Base-by-base conservation (phyloP, 1,140 invertebrate species). In the Trichonephila clavata region DNA sequence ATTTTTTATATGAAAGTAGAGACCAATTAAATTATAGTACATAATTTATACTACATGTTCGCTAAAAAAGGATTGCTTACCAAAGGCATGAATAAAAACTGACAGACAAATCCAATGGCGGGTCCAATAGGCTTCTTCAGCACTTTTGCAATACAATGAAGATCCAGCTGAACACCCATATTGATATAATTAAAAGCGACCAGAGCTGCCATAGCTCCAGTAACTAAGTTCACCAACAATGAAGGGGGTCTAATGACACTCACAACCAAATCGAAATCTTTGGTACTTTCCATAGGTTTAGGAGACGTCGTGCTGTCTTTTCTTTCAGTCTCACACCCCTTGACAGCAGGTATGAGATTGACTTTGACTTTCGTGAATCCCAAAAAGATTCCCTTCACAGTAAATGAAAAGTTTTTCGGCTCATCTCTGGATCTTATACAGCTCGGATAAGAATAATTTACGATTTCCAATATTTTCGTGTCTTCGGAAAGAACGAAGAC, bases 161-260 rank as follows among this genome's bases (percentile, higher is more conserved):
- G 97, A 95, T 98, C 97, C 95, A 99, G 96, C 0, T 98, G 98
- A 95, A 98, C 98, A 0, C 98, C 98, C 96, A 99, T 99, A 96
- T 99, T 98, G 77, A 99, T 97, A 95, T 98, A 99, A 93, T 98
- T 97, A 84, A 98, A 96, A 0, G 97, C 97, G 91, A 99, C 98
- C 63, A 99, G 96, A 83, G 97, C 95, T 20, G 97, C 97, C 13
- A 99, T 97, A 90, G 97, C 97, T 59, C 96, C 96, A 0, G 97
- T 97, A 94, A 99, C 99, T 20, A 98, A 95, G 7, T 96, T 96
- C 95, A 80, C 63, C 18, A 94, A 32, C 27, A 94, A 0, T 10
- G 84, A 83, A n/a, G 63, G 86, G 2, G 61, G 32, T 60, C 84
- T 63, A 14, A 93, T 50, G 10, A 94, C 94, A 86, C 83, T 94